phyloP scores from a whole-genome alignment of 1,140 invertebrate genomes.

The Pantala flavescens region DNA sequence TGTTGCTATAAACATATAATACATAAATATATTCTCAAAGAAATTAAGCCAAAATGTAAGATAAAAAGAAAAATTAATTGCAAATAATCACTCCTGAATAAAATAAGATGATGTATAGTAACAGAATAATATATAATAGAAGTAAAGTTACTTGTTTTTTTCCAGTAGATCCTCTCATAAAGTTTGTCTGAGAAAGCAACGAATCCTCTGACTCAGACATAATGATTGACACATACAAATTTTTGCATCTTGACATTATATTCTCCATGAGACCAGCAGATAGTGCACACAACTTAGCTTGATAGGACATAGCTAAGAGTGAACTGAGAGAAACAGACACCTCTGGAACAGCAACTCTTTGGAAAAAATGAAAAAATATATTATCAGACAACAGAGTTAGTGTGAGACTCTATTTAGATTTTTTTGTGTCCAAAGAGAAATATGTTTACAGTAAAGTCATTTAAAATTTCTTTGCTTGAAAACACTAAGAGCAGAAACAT shows the following conservation, averaged over 20 bases:
- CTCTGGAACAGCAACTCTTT: neutral
- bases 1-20: neutral
- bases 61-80: no score
- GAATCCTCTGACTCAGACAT: neutral
- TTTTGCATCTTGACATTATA: neutral
- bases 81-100: no score
- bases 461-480: no score
- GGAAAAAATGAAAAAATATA: neutral
- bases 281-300: neutral
- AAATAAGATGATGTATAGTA: no score
- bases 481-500: no score
- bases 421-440: no score
- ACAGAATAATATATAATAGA: no score
- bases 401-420: no score
- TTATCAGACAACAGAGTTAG: no score
- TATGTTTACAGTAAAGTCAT: no score
- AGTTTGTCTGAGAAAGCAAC: neutral
- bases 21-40: neutral
- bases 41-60: no score
- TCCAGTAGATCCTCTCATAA: neutral
- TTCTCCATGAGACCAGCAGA: neutral
- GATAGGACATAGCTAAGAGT: neutral
- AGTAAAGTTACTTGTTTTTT: neutral
- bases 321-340: neutral
- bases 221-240: neutral